Percentiles rank a stretch among this genome's conserved stretches.
Conservation (phyloP, 2,888 invertebrate genomes). For the Amphipyra tragopoginis region DNA sequence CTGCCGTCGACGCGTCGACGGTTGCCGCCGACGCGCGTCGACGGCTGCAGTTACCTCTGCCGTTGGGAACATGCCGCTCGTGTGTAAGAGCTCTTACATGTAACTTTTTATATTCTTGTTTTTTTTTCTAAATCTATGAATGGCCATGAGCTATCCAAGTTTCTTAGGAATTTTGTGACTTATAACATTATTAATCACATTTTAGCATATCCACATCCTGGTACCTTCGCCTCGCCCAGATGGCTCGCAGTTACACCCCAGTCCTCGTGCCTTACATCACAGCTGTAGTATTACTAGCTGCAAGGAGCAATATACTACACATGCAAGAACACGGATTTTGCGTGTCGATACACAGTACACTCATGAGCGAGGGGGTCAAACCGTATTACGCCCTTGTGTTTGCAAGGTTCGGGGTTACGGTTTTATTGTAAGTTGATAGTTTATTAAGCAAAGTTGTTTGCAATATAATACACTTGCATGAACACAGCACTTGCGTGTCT, state of each 20-base stretch:
- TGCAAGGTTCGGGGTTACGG: conserved; percentile 81
- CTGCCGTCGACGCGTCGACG: too few relatives aligned
- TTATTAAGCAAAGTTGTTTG: neutral
- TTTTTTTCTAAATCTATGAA: too few relatives aligned
- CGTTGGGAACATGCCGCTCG: too few relatives aligned
- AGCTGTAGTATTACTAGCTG: conserved; percentile 91
- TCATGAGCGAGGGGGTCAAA: conserved; percentile 89
- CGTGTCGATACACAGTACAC: conserved; percentile 88
- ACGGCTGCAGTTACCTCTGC: too few relatives aligned
- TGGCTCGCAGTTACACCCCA: conserved; percentile 92
- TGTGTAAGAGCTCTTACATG: too few relatives aligned
- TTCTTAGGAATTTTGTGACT: neutral
- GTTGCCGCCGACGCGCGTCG: too few relatives aligned
- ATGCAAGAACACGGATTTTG: conserved; percentile 69
- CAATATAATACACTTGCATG: neutral
- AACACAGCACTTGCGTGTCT: too few relatives aligned
- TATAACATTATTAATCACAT: conserved; percentile 27
- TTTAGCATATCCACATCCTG: conserved; percentile 90
- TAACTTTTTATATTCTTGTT: too few relatives aligned
- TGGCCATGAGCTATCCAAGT: too few relatives aligned
- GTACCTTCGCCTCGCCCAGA: conserved; percentile 90
- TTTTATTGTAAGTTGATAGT: conserved; percentile 81
- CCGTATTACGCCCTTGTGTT: conserved; percentile 89
- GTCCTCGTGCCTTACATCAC: conserved; percentile 92
- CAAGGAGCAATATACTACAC: conserved; percentile 77